Conservation (phyloP, 2,888 invertebrate species). For the Alitta virens region DNA sequence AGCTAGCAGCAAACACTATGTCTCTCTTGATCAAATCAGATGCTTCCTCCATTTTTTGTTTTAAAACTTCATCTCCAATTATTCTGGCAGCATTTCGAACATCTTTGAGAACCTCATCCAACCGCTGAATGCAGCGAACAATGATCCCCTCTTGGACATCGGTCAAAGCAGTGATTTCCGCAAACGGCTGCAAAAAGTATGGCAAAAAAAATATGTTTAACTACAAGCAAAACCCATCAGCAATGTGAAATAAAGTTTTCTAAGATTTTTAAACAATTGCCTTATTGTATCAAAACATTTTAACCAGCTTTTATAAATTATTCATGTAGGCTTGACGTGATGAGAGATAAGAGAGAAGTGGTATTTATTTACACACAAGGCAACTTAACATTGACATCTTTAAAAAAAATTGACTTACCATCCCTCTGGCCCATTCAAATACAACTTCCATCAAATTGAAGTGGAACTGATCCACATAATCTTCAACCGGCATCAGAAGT, state of each 20-base stretch:
- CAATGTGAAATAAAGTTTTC: no score
- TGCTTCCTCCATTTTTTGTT: slow-evolving; percentile 92
- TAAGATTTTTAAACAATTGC: no score
- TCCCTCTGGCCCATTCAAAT: slow-evolving; percentile 91
- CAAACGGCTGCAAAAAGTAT: slow-evolving; percentile 69
- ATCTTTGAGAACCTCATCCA: slow-evolving; percentile 87
- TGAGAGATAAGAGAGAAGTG: no score
- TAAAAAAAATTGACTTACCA: slow-evolving; percentile 61
- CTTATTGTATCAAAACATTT: no score
- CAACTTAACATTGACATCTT: no score
- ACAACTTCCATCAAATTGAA: slow-evolving; percentile 92
- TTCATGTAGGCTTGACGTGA: no score
- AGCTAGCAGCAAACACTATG: slow-evolving; percentile 95
- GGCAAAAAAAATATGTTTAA: no score
- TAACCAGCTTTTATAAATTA: no score
- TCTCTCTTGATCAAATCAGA: slow-evolving; percentile 90
- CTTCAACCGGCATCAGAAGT: slow-evolving; percentile 61
- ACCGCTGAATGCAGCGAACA: slow-evolving; percentile 92
- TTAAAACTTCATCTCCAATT: slow-evolving; percentile 87
- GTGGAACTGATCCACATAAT: slow-evolving; percentile 69
- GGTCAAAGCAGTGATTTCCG: slow-evolving; percentile 87
- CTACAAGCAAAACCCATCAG: no score
- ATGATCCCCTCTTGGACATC: slow-evolving; percentile 97
- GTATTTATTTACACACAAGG: no score
- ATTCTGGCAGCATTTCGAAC: slow-evolving; percentile 89